Evolutionary conservation across 1,140 invertebrate genomes (phyloP).

Genomic region (Acyrthosiphon pisum): DNA sequence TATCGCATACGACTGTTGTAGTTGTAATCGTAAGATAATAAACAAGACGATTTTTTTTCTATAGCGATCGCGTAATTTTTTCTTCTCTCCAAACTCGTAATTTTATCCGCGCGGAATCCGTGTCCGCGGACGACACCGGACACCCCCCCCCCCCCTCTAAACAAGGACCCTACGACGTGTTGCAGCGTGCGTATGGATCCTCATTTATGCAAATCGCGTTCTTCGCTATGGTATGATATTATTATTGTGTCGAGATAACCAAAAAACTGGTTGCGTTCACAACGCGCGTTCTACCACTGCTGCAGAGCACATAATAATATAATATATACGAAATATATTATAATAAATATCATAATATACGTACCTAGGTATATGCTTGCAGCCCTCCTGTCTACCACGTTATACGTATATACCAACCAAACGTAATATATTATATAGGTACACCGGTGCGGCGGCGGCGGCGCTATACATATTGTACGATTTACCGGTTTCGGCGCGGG

Average conservation of each 20-base stretch:
- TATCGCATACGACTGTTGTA: neutral
- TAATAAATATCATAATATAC: too few species aligned
- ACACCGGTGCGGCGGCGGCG: too few species aligned
- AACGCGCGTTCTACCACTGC: neutral
- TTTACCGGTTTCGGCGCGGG: constrained; percentile 32
- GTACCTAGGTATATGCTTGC: too few species aligned
- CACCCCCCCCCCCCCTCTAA: neutral
- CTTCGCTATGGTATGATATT: too few species aligned
- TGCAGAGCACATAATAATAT: neutral
- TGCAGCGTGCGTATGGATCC: neutral
- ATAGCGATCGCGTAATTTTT: neutral
- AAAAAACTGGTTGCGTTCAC: constrained; percentile 15
- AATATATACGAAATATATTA: neutral
- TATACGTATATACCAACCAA: too few species aligned
- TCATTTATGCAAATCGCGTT: neutral
- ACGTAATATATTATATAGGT: neutral
- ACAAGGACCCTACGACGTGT: neutral
- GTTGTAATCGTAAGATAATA: neutral
- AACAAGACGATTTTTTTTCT: neutral
- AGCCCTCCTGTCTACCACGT: too few species aligned
- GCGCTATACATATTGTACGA: neutral
- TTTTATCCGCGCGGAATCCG: constrained; percentile 1
- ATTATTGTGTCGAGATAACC: neutral
- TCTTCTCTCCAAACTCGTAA: constrained; percentile 9
- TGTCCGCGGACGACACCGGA: neutral